Evolutionary conservation across 2,888 invertebrate genomes (phyloP).

Genomic region (Drosophila quinaria): DNA sequence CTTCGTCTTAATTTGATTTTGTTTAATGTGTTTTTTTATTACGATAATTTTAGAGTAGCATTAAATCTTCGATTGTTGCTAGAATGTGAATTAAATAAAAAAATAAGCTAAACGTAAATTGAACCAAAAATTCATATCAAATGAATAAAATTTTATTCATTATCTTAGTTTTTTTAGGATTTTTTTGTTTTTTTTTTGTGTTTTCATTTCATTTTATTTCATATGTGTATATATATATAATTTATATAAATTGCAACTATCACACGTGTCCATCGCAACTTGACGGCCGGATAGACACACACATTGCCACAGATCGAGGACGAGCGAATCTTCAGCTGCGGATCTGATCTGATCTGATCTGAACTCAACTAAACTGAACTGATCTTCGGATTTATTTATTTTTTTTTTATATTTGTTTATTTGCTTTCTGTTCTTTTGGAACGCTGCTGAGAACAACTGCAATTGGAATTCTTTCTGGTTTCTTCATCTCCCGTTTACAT

Average conservation of each 20-base stretch:
- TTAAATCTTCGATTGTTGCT: slow-evolving; percentile 79
- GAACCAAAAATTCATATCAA: slow-evolving; percentile 48
- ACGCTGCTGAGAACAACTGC: slow-evolving; percentile 79
- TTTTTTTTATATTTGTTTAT: slow-evolving; percentile 3
- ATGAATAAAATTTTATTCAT: slow-evolving; percentile 56
- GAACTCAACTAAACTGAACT: slow-evolving; percentile 44
- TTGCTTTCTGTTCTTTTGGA: slow-evolving; percentile 38
- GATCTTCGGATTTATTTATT: slow-evolving; percentile 45
- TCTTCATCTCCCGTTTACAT: slow-evolving; percentile 45
- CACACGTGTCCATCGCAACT: slow-evolving; percentile 74
- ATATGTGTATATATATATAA: slow-evolving; percentile 57
- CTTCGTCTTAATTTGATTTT: slow-evolving; percentile 34
- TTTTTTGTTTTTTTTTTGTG: slow-evolving; percentile 43
- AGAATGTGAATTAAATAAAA: slow-evolving; percentile 51
- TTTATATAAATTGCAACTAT: slow-evolving; percentile 82
- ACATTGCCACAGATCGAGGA: slow-evolving; percentile 74
- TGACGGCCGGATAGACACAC: slow-evolving; percentile 66
- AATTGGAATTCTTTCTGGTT: slow-evolving; percentile 69
- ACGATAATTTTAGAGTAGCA: slow-evolving; percentile 66
- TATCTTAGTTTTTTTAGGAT: slow-evolving; percentile 47
- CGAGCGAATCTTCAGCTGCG: slow-evolving; percentile 67
- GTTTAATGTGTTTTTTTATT: slow-evolving; percentile 46
- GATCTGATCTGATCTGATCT: slow-evolving; percentile 62
- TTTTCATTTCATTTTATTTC: slow-evolving; percentile 36
- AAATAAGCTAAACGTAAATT: slow-evolving; percentile 57